Base-by-base conservation (phyloP, 2,797 vertebrate species). In the Ataeniobius toweri region DNA sequence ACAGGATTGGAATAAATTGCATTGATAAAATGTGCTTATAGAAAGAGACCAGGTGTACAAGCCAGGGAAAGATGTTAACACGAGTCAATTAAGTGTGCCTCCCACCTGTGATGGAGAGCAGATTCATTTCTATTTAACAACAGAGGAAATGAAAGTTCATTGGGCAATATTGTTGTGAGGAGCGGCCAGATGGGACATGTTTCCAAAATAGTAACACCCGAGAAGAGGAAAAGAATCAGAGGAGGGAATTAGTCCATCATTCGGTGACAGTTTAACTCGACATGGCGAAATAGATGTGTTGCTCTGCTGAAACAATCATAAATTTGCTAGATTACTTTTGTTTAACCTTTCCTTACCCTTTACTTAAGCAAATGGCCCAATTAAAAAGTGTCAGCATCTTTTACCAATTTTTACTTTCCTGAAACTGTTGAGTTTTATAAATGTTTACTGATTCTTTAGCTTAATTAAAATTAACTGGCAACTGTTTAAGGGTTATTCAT, bases 91-190 rank as follows among this genome's bases (percentile, higher is more conserved):
- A 95, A 92, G 88, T 89, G 79, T 78, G 88, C 89, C 90, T 92
- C 86, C 93, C 95, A 96, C 94, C 94, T 95, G 95, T 94, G 95
- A 94, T 94, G 86, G 91, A 93, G 91, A 90, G 92, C 93, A 92
- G 83, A 91, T 94, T 95, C 93, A 94, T 94, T 94, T 95, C 92
- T 92, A 92, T 91, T 94, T 94, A 95, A 94, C 94, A 94, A 90
- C 87, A 85, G 79, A 89, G 86, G 90, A 94, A 93, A 95, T 93
- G 88, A 95, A 94, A 93, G 93, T 92, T 94, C 94, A 95, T 92
- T 91, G 92, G 91, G 86, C 89, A 89, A 95, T 94, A 94, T 94
- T 94, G 92, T 95, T 89, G 89, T 84, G 88, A 88, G 75, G 84
- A 87, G 73, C 48, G 70, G 81, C 94, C 95, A 96, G 95, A 95